Evolutionary conservation across 92 coral and sea anemone genomes (phyloP).

Genomic region (Palythoa grandiflora): DNA sequence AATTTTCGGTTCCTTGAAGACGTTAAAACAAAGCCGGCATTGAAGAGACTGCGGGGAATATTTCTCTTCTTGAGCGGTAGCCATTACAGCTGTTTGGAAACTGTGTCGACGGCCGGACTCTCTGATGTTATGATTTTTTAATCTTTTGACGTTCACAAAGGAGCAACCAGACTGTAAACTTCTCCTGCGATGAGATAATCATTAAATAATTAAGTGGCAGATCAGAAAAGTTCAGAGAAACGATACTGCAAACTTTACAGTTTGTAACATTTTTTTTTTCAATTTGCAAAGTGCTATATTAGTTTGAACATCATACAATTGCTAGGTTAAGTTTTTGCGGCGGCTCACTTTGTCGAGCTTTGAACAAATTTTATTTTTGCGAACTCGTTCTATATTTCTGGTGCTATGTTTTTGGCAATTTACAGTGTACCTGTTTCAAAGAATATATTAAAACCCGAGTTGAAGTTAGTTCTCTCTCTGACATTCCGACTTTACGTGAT

Average conservation of each 20-base stretch:
- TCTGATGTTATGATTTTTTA: constrained; percentile 79
- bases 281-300: neutral
- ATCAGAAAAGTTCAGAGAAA: neutral
- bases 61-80: constrained; percentile 83
- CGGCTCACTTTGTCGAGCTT: neutral
- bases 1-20: constrained; percentile 87
- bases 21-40: constrained; percentile 81
- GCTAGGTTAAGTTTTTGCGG: neutral
- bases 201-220: constrained; percentile 22
- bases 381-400: neutral
- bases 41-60: constrained; percentile 89
- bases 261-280: neutral
- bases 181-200: constrained; percentile 71
- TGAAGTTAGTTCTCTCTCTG: neutral
- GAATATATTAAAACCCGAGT: neutral
- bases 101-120: constrained; percentile 21
- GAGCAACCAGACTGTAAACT: constrained; percentile 47
- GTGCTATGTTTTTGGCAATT: constrained; percentile 2
- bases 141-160: constrained; percentile 70
- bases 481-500: too few species aligned
- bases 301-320: constrained; percentile 6
- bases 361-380: neutral
- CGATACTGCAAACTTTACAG: neutral
- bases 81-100: constrained; percentile 65
- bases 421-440: constrained; percentile 3